These are phyloP conservation scores for Rhyacichthys aspro DNA, from an alignment of 2,797 vertebrate genomes.

Conservation along the genomic window DNA sequence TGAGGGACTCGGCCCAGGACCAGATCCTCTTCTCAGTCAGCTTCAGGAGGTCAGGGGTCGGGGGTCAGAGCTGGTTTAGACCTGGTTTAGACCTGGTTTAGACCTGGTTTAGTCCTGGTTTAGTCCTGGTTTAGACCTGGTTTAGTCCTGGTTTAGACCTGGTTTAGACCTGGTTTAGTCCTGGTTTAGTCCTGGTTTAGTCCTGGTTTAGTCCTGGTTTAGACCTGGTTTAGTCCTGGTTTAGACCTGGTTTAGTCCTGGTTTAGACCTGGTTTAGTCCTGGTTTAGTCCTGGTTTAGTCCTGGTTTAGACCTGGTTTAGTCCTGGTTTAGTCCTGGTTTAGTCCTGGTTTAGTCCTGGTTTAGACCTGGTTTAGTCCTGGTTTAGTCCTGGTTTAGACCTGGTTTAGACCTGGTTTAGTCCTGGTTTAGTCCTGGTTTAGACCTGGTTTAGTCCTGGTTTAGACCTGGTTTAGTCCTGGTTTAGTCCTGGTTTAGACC, in stretches of 20 bases:
- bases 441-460: neutral
- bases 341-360: neutral
- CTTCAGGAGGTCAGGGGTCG: constrained; percentile 88
- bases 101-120: neutral
- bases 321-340: neutral
- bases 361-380: constrained; percentile 1
- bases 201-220: neutral
- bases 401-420: neutral
- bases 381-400: neutral
- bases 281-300: too few relatives aligned
- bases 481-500: neutral
- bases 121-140: neutral
- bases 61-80: neutral
- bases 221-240: neutral
- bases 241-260: neutral
- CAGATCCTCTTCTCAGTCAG: constrained; percentile 97
- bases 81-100: neutral
- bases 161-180: neutral
- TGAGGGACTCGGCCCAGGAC: constrained; percentile 95
- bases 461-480: neutral
- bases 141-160: neutral
- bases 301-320: too few relatives aligned
- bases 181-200: neutral
- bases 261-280: too few relatives aligned
- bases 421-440: neutral